Conservation (phyloP, 2,113 vertebrate genomes). For the Anolis carolinensis region DNA sequence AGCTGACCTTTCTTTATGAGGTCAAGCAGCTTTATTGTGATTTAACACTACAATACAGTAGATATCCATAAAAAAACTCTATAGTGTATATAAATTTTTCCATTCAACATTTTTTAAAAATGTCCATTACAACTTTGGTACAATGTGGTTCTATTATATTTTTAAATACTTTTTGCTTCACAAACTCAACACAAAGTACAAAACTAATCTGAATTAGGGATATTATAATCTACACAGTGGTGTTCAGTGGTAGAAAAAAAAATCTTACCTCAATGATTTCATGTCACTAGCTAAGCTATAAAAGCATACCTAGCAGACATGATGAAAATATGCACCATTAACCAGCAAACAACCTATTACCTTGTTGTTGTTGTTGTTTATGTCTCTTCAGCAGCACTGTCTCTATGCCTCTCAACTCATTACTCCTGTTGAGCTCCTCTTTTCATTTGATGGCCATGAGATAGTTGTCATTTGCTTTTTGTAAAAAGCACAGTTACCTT, state of each 20-base stretch:
- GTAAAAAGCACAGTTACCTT: conserved; percentile 43
- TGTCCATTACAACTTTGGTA: conserved; percentile 85
- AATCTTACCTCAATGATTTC: conserved; percentile 85
- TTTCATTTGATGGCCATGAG: conserved; percentile 70
- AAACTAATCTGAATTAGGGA: conserved; percentile 83
- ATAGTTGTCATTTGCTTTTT: conserved; percentile 25
- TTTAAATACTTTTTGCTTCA: conserved; percentile 85
- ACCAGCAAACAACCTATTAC: conserved; percentile 77
- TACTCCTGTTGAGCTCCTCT: conserved; percentile 56
- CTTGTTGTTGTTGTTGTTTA: conserved; percentile 65
- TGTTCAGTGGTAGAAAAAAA: conserved; percentile 86
- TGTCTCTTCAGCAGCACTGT: conserved; percentile 77
- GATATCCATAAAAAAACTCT: conserved; percentile 85
- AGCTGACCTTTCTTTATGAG: conserved; percentile 83
- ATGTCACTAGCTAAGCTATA: conserved; percentile 85
- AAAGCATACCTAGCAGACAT: conserved; percentile 83
- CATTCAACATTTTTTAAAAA: conserved; percentile 73
- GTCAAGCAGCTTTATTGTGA: conserved; percentile 86
- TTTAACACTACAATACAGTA: conserved; percentile 87
- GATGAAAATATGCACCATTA: conserved; percentile 85
- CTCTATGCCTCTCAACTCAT: conserved; percentile 59
- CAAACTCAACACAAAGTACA: conserved; percentile 89
- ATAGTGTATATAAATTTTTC: conserved; percentile 86
- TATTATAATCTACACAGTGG: conserved; percentile 87
- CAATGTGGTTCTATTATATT: conserved; percentile 80